Percentiles rank a stretch among this genome's conserved stretches.
phyloP scores from a whole-genome alignment of 2,113 vertebrate species.

The Rallus limicola region DNA sequence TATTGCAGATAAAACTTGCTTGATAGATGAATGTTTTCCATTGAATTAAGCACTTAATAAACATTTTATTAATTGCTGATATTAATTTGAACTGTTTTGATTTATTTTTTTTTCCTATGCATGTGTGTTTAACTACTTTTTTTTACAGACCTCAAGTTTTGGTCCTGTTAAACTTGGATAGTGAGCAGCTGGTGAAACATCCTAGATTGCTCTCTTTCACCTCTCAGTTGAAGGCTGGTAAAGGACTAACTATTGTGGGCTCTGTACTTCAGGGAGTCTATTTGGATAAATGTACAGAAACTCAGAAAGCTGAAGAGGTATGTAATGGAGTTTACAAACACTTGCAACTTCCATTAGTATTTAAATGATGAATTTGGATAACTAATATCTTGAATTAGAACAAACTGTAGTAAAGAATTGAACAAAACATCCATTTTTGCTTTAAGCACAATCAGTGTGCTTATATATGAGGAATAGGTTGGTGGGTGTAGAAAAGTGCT shows the following conservation, averaged over 20 bases:
- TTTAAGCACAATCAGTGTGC: not conserved
- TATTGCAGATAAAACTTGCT: not conserved
- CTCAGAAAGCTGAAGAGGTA: conserved; percentile 91
- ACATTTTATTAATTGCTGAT: not conserved
- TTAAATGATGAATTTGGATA: not conserved
- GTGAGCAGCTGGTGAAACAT: conserved; percentile 86
- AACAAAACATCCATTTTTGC: not conserved
- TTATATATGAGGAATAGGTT: not conserved
- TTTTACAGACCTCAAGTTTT: conserved; percentile 88
- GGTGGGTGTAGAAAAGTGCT: not conserved
- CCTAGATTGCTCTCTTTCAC: conserved; percentile 91
- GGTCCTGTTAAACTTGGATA: conserved; percentile 89
- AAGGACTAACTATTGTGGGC: conserved; percentile 94
- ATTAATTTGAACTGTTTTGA: not conserved
- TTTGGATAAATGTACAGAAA: conserved; percentile 85
- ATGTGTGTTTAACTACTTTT: not conserved
- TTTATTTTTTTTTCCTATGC: not conserved
- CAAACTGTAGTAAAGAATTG: not conserved
- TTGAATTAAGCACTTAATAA: not conserved
- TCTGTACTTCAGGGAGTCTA: conserved; percentile 91
- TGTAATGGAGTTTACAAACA: not conserved
- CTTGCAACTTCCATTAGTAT: not conserved
- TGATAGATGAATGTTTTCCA: not conserved
- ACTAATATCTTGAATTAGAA: not conserved
- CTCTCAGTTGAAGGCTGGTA: conserved; percentile 93